phyloP scores from a whole-genome alignment of 53 echinoderm and acorn worm species.

The Pentamera pediparva region DNA sequence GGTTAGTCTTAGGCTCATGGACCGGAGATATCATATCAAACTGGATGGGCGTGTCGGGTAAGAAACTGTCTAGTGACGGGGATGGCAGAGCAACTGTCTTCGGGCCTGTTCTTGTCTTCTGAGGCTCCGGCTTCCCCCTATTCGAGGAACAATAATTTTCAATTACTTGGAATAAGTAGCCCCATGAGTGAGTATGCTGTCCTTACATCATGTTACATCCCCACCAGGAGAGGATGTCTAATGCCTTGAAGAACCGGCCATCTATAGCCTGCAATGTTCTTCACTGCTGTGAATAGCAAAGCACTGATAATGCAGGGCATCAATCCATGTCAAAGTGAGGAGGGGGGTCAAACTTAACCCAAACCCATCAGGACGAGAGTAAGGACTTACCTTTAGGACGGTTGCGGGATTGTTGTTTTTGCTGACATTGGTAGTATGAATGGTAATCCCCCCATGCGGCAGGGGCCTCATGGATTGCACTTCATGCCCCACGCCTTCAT shows the following conservation, averaged over 20 bases:
- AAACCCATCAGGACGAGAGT: too few relatives aligned
- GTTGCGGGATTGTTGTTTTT: too few relatives aligned
- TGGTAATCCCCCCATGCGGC: too few relatives aligned
- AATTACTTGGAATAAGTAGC: conserved; percentile 14
- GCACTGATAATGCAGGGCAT: too few relatives aligned
- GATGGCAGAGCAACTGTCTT: conserved; percentile 51
- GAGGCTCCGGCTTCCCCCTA: conserved; percentile 12
- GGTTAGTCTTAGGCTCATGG: conserved; percentile 32
- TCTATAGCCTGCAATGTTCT: too few relatives aligned
- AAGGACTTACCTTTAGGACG: too few relatives aligned
- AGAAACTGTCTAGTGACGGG: conserved; percentile 66
- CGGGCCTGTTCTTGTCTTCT: conserved; percentile 3
- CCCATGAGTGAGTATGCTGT: conserved; percentile 20
- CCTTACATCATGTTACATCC: not conserved
- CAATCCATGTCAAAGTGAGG: too few relatives aligned
- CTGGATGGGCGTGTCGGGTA: conserved; percentile 78
- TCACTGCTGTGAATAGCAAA: too few relatives aligned
- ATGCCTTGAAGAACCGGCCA: not conserved
- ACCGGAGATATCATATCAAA: conserved; percentile 87
- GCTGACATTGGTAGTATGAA: too few relatives aligned
- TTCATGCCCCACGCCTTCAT: too few relatives aligned
- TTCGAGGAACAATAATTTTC: not conserved
- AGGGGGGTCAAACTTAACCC: too few relatives aligned
- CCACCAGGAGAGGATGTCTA: not conserved
- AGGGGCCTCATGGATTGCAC: too few relatives aligned